These are phyloP conservation scores for Stichopus chloronotus DNA, from an alignment of 35 echinoderm and acorn worm genomes.

Conservation along the genomic window DNA sequence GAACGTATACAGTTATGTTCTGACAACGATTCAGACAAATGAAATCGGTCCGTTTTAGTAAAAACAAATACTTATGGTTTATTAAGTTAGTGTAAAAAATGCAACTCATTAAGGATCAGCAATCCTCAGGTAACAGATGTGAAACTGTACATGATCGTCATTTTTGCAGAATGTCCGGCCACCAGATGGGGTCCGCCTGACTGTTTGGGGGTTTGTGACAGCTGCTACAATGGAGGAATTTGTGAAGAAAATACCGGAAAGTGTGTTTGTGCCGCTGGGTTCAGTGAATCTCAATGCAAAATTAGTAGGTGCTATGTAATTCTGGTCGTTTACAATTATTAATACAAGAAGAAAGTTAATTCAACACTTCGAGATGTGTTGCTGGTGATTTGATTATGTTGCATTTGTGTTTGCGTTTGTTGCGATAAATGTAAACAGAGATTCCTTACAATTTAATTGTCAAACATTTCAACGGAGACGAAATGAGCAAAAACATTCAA, in stretches of 20 bases:
- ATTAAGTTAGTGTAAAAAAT: neutral
- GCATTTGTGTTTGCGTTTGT: too few relatives aligned
- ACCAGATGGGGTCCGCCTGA: constrained; percentile 1
- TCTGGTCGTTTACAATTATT: too few relatives aligned
- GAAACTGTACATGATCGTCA: too few relatives aligned
- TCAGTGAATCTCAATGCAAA: too few relatives aligned
- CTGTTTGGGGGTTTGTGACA: neutral
- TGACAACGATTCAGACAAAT: neutral
- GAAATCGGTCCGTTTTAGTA: neutral
- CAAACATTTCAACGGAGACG: too few relatives aligned
- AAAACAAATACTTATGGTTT: neutral
- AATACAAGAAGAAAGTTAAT: too few relatives aligned
- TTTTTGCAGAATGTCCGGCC: neutral
- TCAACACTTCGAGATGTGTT: too few relatives aligned
- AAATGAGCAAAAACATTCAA: too few relatives aligned
- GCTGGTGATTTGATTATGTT: too few relatives aligned
- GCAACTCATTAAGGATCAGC: neutral
- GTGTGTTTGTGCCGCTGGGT: neutral
- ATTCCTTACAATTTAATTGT: too few relatives aligned
- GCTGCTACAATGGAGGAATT: neutral
- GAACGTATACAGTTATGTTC: neutral
- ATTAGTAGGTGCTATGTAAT: too few relatives aligned
- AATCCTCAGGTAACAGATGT: neutral
- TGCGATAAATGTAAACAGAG: too few relatives aligned
- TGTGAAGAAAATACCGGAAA: neutral